Conservation (phyloP, 2,797 vertebrate genomes). For the Setipinna tenuifilis region DNA sequence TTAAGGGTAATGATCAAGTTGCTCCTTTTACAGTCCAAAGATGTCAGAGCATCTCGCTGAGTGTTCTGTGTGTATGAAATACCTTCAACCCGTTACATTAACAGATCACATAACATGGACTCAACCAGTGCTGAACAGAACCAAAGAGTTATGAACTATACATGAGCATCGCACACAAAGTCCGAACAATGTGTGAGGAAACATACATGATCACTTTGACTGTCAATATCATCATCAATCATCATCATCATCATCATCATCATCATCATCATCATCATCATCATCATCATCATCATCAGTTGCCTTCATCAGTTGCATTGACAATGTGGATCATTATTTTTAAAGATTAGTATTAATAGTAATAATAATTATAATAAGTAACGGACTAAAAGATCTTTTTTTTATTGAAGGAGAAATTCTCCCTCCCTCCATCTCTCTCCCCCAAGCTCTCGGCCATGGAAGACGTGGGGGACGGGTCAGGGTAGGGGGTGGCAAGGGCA, state of each 20-base stretch:
- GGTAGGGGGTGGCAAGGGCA: background rate
- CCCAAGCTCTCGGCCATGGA: slow-evolving; percentile 39
- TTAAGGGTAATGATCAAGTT: background rate
- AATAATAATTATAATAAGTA: slow-evolving; percentile 56
- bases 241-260: slow-evolving; percentile 48
- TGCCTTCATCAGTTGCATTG: slow-evolving; percentile 55
- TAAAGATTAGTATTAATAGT: slow-evolving; percentile 71
- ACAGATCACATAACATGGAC: slow-evolving; percentile 19
- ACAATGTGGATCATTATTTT: slow-evolving; percentile 51
- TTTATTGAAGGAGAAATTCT: slow-evolving; percentile 63
- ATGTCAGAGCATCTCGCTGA: background rate
- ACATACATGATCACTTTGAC: slow-evolving; percentile 70
- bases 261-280: slow-evolving; percentile 44
- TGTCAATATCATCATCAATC: slow-evolving; percentile 45
- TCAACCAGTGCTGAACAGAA: slow-evolving; percentile 29
- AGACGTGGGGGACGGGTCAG: slow-evolving; percentile 38
- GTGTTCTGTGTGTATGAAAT: slow-evolving; percentile 3
- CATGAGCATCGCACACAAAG: slow-evolving; percentile 71
- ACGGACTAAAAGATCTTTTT: slow-evolving; percentile 44
- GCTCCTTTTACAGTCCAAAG: background rate
- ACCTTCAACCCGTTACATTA: background rate
- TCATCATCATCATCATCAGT: slow-evolving; percentile 65
- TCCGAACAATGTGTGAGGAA: slow-evolving; percentile 69
- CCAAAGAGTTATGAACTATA: slow-evolving; percentile 55
- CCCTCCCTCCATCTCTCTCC: slow-evolving; percentile 57